A percentile compares a stretch with the other conserved stretches of the same genome.
These are phyloP conservation scores for Drosophila diplacantha DNA, from an alignment of 2,888 invertebrate species.

Conservation along the genomic window DNA sequence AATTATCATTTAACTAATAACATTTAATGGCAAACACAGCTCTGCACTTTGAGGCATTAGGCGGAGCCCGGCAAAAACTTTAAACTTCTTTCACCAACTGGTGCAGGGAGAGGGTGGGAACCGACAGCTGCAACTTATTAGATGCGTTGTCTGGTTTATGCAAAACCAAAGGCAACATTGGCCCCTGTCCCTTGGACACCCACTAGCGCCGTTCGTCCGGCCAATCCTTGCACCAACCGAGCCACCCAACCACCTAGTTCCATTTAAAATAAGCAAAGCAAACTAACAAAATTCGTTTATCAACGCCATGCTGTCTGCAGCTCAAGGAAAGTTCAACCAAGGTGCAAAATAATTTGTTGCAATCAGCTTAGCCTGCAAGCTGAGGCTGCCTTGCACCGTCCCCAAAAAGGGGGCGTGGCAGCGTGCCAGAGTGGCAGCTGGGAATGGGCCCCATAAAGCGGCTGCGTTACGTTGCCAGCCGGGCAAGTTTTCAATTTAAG, in stretches of 20 bases:
- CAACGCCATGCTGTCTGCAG: constrained; percentile 63
- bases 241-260: constrained; percentile 32
- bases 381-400: constrained; percentile 29
- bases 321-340: constrained; percentile 68
- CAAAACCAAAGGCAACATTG: constrained; percentile 66
- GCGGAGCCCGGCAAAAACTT: constrained; percentile 34
- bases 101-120: constrained; percentile 29
- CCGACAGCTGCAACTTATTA: constrained; percentile 67
- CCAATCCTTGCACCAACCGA: constrained; percentile 14
- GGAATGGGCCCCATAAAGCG: constrained; percentile 5
- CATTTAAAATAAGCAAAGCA: constrained; percentile 68
- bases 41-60: constrained; percentile 57
- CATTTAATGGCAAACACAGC: constrained; percentile 66
- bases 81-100: constrained; percentile 26
- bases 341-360: constrained; percentile 73
- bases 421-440: constrained; percentile 8
- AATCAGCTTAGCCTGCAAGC: constrained; percentile 68
- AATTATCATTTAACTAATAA: constrained; percentile 63
- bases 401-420: constrained; percentile 10
- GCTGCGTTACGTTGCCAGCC: constrained; percentile 18
- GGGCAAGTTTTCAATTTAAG: constrained; percentile 71
- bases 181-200: constrained; percentile 23
- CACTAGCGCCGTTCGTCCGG: constrained; percentile 1
- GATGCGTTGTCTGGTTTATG: constrained; percentile 56
- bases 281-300: constrained; percentile 72